Evolutionary conservation across 1,140 invertebrate genomes (phyloP), one percentile per base, ranked within the genome.

Genomic region (Eciton burchellii): DNA sequence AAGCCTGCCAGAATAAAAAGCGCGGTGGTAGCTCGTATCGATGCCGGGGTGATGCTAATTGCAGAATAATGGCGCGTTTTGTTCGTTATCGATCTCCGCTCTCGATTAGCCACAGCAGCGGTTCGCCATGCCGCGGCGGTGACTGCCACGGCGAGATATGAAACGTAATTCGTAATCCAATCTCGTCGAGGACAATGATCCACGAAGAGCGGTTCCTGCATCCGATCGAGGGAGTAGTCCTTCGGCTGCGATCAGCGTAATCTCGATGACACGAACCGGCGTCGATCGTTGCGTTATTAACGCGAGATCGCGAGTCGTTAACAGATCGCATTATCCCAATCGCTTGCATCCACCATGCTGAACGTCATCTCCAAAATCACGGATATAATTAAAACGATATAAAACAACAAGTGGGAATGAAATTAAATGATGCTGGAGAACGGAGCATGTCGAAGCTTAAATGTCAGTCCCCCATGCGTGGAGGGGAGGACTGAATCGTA

Each of bases 81-180:
- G 11, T 5, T 59, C n/a, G 43, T 54, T 63, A 86, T 84, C 82
- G 77, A 84, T 86, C 76, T 59, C n/a, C 9, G 70, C 49, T 60
- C 43, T 73, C 85, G 85, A 84, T 87, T 87, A 82, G 21, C 77
- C 79, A 62, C 84, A 74, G 81, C 77, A 88, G 60, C 85, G 73
- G 85, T 79, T 89, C 83, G 57, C 49, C 49, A 79, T 66, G 59
- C 81, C 82, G 74, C 81, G n/a, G n/a, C n/a, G n/a, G 54, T 65
- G 82, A 83, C 81, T 84, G 73, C 68, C 57, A 29, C 26, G 63
- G 49, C 68, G 73, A 87, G 86, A 87, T 85, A 87, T 74, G 87
- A 90, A 89, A 88, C 76, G 79, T 79, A 89, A 89, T 71, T 81
- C 62, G 85, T 87, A 86, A 90, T 87, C 83, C 85, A 85, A 86